phyloP scores from a whole-genome alignment of 2,113 vertebrate genomes.

The Himantopus leucocephalus region DNA sequence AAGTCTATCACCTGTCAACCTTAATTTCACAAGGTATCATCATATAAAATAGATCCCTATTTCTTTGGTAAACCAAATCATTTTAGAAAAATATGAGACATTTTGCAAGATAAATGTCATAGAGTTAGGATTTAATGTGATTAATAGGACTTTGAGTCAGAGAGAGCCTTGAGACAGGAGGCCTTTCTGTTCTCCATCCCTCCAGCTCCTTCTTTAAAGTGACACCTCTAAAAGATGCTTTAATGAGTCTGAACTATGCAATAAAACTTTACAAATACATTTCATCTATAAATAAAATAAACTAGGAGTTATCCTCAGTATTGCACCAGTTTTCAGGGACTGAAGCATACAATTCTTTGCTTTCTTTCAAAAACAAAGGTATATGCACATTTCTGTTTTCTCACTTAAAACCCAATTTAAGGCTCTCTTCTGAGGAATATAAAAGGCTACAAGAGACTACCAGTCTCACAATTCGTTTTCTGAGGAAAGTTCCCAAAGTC shows the following conservation, averaged over 20 bases:
- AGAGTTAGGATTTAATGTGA: not conserved
- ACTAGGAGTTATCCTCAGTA: not conserved
- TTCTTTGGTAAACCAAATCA: not conserved
- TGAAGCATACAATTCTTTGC: not conserved
- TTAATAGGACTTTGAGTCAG: not conserved
- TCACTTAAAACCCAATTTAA: not conserved
- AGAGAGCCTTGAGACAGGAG: not conserved
- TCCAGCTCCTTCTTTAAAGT: not conserved
- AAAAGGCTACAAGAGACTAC: not conserved
- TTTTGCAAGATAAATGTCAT: constrained; percentile 6
- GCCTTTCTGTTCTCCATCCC: not conserved
- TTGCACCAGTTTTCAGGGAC: not conserved
- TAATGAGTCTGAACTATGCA: not conserved
- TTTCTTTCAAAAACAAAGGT: not conserved
- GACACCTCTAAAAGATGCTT: not conserved
- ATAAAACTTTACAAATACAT: not conserved
- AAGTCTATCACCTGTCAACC: constrained; percentile 19
- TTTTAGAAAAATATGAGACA: not conserved
- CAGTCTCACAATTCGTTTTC: not conserved
- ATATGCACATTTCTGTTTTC: not conserved
- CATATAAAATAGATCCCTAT: not conserved
- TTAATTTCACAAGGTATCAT: constrained; percentile 30
- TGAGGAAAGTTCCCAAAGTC: not conserved
- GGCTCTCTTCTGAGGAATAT: not conserved
- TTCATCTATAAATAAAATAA: not conserved